phyloP scores from a whole-genome alignment of 2,888 invertebrate species.

The Parnassius glacialis region DNA sequence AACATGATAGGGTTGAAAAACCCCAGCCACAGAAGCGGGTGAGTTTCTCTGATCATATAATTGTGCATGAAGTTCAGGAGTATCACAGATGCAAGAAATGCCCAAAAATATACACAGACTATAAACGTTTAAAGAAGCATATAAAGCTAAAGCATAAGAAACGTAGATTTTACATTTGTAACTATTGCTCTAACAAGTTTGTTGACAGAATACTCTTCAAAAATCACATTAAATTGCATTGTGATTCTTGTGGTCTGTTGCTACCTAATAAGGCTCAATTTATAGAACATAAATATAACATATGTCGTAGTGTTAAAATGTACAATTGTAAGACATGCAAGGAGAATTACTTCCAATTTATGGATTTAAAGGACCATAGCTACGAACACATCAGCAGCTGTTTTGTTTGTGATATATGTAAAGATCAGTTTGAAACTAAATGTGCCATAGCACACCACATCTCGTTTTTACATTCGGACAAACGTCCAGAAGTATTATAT shows the following conservation, averaged over 20 bases:
- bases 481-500: constrained; percentile 47
- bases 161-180: constrained; percentile 67
- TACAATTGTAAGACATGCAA: constrained; percentile 57
- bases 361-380: constrained; percentile 67
- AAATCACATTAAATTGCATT: constrained; percentile 68
- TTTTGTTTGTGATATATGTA: constrained; percentile 64
- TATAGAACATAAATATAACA: constrained; percentile 48
- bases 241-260: constrained; percentile 53
- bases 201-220: constrained; percentile 66
- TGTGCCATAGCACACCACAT: constrained; percentile 61
- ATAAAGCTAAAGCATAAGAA: constrained; percentile 60
- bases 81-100: constrained; percentile 70
- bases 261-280: constrained; percentile 46
- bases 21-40: constrained; percentile 57
- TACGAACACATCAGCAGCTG: constrained; percentile 50
- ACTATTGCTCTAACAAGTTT: constrained; percentile 64
- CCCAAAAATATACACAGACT: constrained; percentile 56
- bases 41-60: constrained; percentile 64
- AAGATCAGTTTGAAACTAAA: constrained; percentile 56
- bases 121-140: constrained; percentile 51
- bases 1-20: constrained; percentile 26
- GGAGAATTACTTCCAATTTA: constrained; percentile 49
- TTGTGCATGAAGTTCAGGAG: constrained; percentile 61
- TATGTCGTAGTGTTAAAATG: constrained; percentile 49
- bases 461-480: constrained; percentile 52